phyloP scores from a whole-genome alignment of 1,140 invertebrate species.

The Trichoplusia ni region DNA sequence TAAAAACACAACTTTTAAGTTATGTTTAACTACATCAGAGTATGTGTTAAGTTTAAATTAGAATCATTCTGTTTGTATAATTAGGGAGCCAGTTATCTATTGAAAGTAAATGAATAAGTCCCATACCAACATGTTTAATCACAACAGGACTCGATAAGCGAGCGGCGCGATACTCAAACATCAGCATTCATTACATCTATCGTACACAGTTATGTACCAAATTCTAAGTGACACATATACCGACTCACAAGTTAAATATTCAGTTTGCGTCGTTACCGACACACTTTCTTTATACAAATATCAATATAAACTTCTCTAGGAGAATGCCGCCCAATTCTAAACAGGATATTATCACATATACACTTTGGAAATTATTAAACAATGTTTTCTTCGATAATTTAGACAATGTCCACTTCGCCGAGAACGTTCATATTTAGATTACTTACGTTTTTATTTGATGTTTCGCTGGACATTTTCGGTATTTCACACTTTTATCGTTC shows the following conservation, averaged over 20 bases:
- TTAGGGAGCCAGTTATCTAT: background rate
- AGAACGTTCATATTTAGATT: background rate
- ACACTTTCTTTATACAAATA: slow-evolving; percentile 11
- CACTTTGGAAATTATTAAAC: background rate
- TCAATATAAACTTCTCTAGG: background rate
- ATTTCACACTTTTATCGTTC: no score
- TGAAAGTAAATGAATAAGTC: no score
- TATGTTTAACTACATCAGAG: no score
- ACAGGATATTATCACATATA: background rate
- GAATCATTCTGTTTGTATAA: no score
- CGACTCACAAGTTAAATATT: slow-evolving; percentile 12
- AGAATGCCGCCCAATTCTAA: background rate
- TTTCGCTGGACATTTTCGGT: slow-evolving; percentile 14
- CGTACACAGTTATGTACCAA: background rate
- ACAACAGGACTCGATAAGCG: background rate
- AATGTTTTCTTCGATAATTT: background rate
- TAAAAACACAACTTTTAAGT: no score
- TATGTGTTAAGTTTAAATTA: no score
- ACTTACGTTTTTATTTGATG: slow-evolving; percentile 12
- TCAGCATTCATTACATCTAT: background rate
- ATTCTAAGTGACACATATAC: slow-evolving; percentile 10
- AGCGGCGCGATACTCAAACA: background rate
- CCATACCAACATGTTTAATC: background rate
- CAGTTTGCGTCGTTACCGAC: background rate
- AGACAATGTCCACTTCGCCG: background rate